A percentile compares a stretch with the other conserved stretches of the same genome.
Conservation (phyloP, 2,113 vertebrate species). For the Pampusana beccarii region DNA sequence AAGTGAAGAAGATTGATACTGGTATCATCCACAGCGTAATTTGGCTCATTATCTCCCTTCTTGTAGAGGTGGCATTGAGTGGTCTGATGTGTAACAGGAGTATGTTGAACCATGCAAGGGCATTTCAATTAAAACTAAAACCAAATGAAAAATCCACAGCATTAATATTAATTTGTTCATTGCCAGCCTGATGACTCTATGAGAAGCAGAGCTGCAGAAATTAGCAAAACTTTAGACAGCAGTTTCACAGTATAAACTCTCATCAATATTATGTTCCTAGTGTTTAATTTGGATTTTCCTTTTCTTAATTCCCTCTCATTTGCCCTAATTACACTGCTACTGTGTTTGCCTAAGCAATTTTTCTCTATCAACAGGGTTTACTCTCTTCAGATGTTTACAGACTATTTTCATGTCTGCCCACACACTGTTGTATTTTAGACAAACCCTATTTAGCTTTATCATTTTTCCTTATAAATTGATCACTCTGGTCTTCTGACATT, state of each 20-base stretch:
- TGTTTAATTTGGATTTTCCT: slow-evolving; percentile 1
- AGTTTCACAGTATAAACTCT: background rate
- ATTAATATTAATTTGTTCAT: background rate
- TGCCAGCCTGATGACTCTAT: background rate
- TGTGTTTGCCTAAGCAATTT: background rate
- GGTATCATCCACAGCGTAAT: background rate
- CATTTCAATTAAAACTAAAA: slow-evolving; percentile 1
- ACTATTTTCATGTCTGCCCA: background rate
- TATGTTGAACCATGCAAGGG: background rate
- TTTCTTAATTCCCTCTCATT: slow-evolving; percentile 21
- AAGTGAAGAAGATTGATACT: background rate
- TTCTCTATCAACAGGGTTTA: background rate
- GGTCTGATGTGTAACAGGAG: background rate
- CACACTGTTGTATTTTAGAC: background rate
- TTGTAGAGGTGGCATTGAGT: background rate
- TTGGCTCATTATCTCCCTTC: background rate
- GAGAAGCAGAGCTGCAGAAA: background rate
- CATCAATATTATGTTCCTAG: background rate
- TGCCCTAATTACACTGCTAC: background rate
- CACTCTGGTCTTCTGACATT: background rate
- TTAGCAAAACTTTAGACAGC: background rate
- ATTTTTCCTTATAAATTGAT: background rate
- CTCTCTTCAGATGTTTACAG: background rate
- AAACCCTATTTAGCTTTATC: background rate
- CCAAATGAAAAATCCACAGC: background rate